These are phyloP conservation scores for Clistopyga incitator DNA, from an alignment of 2,888 invertebrate species.

Conservation along the genomic window DNA sequence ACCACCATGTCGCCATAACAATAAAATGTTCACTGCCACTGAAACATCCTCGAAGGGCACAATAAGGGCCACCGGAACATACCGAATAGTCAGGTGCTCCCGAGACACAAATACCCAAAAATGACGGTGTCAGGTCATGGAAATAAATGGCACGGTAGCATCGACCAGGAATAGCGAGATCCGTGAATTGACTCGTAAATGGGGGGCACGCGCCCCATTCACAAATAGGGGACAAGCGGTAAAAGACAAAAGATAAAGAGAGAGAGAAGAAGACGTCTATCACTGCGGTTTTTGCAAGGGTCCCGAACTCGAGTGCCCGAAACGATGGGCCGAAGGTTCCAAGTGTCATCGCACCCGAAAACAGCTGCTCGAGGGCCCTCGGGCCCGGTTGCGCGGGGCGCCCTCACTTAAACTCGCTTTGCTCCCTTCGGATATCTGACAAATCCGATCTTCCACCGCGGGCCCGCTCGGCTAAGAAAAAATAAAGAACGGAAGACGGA, in stretches of 20 bases:
- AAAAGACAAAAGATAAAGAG: not conserved
- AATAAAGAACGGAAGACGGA: slow-evolving; percentile 35
- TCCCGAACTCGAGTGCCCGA: slow-evolving; percentile 48
- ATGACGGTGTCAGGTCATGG: slow-evolving; percentile 8
- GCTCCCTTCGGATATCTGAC: slow-evolving; percentile 76
- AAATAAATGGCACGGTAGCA: not conserved
- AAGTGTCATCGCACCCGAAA: slow-evolving; percentile 80
- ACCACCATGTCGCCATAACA: not conserved
- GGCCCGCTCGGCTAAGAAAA: slow-evolving; percentile 47
- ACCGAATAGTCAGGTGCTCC: not conserved
- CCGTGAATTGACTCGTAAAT: slow-evolving; percentile 58
- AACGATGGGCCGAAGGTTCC: slow-evolving; percentile 56
- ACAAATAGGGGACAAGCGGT: slow-evolving; percentile 22
- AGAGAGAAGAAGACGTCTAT: slow-evolving; percentile 34
- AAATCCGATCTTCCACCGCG: slow-evolving; percentile 77
- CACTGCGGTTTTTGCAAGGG: slow-evolving; percentile 23
- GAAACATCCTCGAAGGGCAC: not conserved
- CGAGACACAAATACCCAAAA: not conserved
- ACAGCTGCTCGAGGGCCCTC: slow-evolving; percentile 77
- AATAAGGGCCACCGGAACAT: not conserved
- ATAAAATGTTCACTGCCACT: not conserved
- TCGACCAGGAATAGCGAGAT: slow-evolving; percentile 40
- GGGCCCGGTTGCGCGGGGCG: slow-evolving; percentile 74
- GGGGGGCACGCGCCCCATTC: slow-evolving; percentile 38
- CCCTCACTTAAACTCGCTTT: slow-evolving; percentile 75